Conservation (phyloP, 2,113 vertebrate genomes). For the Atherinomorus stipes region DNA sequence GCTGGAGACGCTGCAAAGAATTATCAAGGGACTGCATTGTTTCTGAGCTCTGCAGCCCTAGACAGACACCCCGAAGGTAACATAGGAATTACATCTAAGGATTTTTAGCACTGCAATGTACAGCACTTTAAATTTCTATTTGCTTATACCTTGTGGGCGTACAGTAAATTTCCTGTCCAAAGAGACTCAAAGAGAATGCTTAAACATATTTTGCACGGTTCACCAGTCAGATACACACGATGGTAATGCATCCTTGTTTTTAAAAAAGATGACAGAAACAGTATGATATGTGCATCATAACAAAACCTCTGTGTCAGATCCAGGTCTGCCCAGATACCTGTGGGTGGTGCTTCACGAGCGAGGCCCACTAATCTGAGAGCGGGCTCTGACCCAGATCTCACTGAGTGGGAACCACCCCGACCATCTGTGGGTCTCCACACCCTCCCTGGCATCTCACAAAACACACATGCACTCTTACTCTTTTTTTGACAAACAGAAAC, state of each 20-base stretch:
- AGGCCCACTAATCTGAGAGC: slow-evolving; percentile 77
- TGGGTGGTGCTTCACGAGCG: slow-evolving; percentile 72
- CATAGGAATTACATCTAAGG: slow-evolving; percentile 5
- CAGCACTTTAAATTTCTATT: slow-evolving; percentile 20
- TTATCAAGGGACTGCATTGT: slow-evolving; percentile 58
- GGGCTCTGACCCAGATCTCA: slow-evolving; percentile 80
- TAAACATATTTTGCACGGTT: neutral
- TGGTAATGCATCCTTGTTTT: slow-evolving; percentile 52
- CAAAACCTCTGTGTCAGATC: slow-evolving; percentile 76
- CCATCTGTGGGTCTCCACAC: slow-evolving; percentile 85
- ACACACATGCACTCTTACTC: slow-evolving; percentile 22
- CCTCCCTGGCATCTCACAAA: slow-evolving; percentile 76
- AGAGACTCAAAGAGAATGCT: neutral
- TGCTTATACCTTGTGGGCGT: neutral
- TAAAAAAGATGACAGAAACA: slow-evolving; percentile 42
- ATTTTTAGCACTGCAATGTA: neutral
- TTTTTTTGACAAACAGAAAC: neutral
- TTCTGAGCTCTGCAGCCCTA: slow-evolving; percentile 34
- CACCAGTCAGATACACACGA: slow-evolving; percentile 25
- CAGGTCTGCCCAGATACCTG: slow-evolving; percentile 73
- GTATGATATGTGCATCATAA: slow-evolving; percentile 60
- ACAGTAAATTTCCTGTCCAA: neutral
- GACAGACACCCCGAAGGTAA: slow-evolving; percentile 1
- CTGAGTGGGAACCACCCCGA: slow-evolving; percentile 86
- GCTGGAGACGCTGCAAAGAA: slow-evolving; percentile 24